These are phyloP conservation scores for Cancer borealis DNA, from an alignment of 2,888 invertebrate species.

Conservation along the genomic window DNA sequence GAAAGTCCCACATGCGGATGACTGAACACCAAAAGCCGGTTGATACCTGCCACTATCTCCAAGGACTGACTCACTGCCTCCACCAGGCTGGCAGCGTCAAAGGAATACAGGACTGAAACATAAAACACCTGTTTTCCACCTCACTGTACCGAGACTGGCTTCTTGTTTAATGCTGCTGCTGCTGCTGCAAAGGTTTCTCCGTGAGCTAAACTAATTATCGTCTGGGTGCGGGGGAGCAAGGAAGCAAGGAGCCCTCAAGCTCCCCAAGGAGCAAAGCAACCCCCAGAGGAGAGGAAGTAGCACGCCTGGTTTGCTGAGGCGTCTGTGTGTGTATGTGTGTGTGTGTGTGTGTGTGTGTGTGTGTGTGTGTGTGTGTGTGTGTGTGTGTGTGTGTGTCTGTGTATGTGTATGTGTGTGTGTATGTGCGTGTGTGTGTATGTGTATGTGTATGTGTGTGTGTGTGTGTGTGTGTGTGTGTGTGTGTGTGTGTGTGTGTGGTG, in stretches of 20 bases:
- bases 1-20: background rate
- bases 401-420: too few relatives aligned
- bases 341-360: too few relatives aligned
- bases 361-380: too few relatives aligned
- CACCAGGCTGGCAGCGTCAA: background rate
- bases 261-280: background rate
- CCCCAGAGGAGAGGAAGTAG: background rate
- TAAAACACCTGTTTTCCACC: background rate
- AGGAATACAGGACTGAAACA: background rate
- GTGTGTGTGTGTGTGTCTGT: too few relatives aligned
- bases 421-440: too few relatives aligned
- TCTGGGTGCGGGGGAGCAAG: background rate
- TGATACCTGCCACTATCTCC: background rate
- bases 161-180: background rate
- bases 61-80: background rate
- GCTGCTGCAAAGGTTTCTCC: too few relatives aligned
- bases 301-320: background rate
- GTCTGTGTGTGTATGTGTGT: too few relatives aligned
- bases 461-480: slow-evolving; percentile 9
- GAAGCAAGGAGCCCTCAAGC: background rate
- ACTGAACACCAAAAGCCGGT: background rate
- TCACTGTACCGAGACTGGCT: background rate
- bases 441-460: too few relatives aligned
- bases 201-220: background rate
- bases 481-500: slow-evolving; percentile 39